Conservation (phyloP, 2,113 vertebrate genomes). For the Sterna hirundo region DNA sequence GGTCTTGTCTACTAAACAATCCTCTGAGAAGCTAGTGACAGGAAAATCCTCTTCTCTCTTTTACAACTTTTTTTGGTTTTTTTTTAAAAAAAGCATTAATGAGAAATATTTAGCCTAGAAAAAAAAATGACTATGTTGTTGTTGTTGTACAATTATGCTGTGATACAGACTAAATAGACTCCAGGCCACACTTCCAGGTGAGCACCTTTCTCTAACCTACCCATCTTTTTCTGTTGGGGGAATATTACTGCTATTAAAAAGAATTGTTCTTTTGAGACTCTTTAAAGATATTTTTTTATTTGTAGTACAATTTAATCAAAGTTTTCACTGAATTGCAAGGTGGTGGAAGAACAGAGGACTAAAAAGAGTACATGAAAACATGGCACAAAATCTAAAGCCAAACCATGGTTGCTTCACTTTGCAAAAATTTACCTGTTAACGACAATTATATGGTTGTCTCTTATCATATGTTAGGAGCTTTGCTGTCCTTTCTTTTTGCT, state of each 20-base stretch:
- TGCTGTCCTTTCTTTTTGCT: not conserved
- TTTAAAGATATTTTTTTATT: not conserved
- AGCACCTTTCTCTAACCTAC: not conserved
- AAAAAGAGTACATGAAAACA: not conserved
- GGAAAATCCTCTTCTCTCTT: not conserved
- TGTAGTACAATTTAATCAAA: not conserved
- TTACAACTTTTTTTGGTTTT: accelerated
- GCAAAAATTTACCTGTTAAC: not conserved
- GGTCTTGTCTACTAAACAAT: not conserved
- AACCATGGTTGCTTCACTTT: not conserved
- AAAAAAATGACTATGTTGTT: not conserved
- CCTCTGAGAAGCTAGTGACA: not conserved
- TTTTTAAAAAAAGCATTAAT: no score
- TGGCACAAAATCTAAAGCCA: not conserved
- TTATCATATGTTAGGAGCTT: not conserved
- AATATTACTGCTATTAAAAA: not conserved
- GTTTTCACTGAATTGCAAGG: not conserved
- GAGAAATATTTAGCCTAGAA: not conserved
- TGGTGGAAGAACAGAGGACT: not conserved
- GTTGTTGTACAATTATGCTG: not conserved
- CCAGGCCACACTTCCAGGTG: not conserved
- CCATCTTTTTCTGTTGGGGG: accelerated
- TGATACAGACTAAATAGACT: not conserved
- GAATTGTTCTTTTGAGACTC: not conserved
- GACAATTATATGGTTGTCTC: not conserved